Base-by-base conservation (phyloP, 2,797 vertebrate genomes). In the Bryconaethiops microstoma region DNA sequence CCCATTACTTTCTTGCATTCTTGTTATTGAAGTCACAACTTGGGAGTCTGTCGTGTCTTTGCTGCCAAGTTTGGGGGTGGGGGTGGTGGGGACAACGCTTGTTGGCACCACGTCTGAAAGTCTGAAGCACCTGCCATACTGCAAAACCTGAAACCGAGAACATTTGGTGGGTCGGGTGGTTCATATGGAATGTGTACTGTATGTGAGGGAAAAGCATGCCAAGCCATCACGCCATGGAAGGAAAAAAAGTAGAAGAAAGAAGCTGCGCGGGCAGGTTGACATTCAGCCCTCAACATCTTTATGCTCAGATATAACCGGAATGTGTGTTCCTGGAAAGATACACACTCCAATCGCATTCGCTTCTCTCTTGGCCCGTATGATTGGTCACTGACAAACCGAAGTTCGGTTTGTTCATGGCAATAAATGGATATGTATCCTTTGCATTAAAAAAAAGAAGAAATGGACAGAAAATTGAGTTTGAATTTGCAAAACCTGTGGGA, bases 101-200 rank as follows among this genome's bases (percentile, higher is more conserved):
- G 91, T 92, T 95, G 93, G 93, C 93, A 92, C 92, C 89, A 90
- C 88, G 88, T 86, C 92, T 92, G 91, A 93, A 93, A 92, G 89
- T 82, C 89, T 89, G 92, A 93, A 88, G 92, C 92, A 93, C 93
- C 93, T 93, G 93, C 89, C 90, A 93, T 91, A 89, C 88, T 85
- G 89, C 89, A 65, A 88, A 93, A 94, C 92, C 93, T 94, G 92
- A 92, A 91, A 89, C 90, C 89, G 90, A 88, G 92, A 91, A 92
- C 94, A 95, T 94, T 95, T 95, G 93, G 93, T 71, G 82, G 92
- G 90, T 91, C 91, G 90, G 57, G 57, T 57, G 86, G 92, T 91
- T 92, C 91, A 89, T 74, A 84, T 84, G 70, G 80, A 91, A 87
- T 82, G 87, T 86, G 87, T 70, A 84, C 82, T 79, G 75, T 88